Evolutionary conservation across 1,140 invertebrate species (phyloP), one percentile per base, ranked within the genome.

Genomic region (Euschistus heros): DNA sequence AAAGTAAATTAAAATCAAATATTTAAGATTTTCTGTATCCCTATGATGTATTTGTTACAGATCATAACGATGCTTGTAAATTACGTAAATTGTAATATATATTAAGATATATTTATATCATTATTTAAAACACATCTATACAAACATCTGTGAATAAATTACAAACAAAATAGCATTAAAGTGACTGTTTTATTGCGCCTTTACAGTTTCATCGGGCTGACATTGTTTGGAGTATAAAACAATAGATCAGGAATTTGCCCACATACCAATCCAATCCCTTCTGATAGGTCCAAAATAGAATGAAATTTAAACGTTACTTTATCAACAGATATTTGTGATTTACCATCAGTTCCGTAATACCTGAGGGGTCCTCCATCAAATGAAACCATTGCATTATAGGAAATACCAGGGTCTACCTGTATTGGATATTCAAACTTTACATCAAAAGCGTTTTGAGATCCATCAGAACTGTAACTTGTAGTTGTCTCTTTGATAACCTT

Each of bases 171-270:
- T 37, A 10, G 3, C 1, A 13, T 37, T 37, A 6, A 6, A 37
- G 3, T 10, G 7, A 37, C 13, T 5, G 30, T 30, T 30, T 30
- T 30, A 30, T 5, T 37, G 7, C 10, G 13, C 8, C 33, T 6
- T n/a, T n/a, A n/a, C n/a, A n/a, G n/a, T n/a, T n/a, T n/a, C 10
- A 37, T 37, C 33, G 3, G 13, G 13, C 1, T 37, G 13, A 10
- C 33, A 37, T 37, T 37, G 13, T 37, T 37, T 37, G 33, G 8
- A 37, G 88, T 88, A 72, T 94, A 95, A 74, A 94, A 94, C 71
- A 95, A 91, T 30, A 95, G 79, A 79, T 95, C 92, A 0, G 92
- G 92, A 69, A 95, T 95, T 77, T 95, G 92, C 27, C 92, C 92
- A 47, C 92, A 91, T 77, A 94, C 91, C 0, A 94, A 91, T 6